A percentile compares a stretch with the other conserved stretches of the same genome.
Conservation (phyloP, 1,140 invertebrate genomes). For the Drosophila ironensis region DNA sequence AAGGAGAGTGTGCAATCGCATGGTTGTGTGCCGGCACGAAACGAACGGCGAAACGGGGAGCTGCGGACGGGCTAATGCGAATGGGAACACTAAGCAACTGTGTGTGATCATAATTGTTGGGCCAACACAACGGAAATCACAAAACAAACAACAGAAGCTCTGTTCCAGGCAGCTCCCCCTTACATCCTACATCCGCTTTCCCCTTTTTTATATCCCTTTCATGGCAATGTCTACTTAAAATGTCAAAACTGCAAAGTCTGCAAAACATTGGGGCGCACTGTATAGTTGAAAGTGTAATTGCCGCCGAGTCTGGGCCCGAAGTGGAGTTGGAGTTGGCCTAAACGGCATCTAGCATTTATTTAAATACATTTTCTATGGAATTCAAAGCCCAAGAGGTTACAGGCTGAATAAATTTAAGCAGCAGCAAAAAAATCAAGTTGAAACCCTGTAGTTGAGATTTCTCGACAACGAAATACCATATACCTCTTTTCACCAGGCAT, state of each 20-base stretch:
- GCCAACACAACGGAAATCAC: slow-evolving; percentile 39
- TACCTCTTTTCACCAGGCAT: too few relatives aligned
- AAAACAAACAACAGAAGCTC: slow-evolving; percentile 44
- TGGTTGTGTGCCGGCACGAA: slow-evolving; percentile 65
- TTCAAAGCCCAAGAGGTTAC: slow-evolving; percentile 1
- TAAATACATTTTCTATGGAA: slow-evolving; percentile 8
- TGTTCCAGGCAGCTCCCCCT: slow-evolving; percentile 24
- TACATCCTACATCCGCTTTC: too few relatives aligned
- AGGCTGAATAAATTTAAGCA: slow-evolving; percentile 25
- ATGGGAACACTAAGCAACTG: slow-evolving; percentile 31
- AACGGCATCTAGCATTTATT: slow-evolving; percentile 13
- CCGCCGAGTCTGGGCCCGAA: too few relatives aligned
- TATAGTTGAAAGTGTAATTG: slow-evolving; percentile 34
- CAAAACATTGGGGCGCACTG: neutral
- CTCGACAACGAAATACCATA: too few relatives aligned
- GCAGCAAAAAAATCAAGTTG: neutral
- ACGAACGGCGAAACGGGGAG: neutral
- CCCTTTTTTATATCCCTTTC: slow-evolving; percentile 18
- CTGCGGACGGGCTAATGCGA: slow-evolving; percentile 5
- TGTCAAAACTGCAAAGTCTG: slow-evolving; percentile 64
- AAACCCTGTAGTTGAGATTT: too few relatives aligned
- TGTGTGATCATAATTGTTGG: slow-evolving; percentile 65
- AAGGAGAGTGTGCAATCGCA: slow-evolving; percentile 35
- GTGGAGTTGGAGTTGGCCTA: too few relatives aligned
- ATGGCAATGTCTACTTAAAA: slow-evolving; percentile 51